Percentiles rank a stretch among this genome's conserved stretches.
Conservation (phyloP, 1,140 invertebrate species). For the Drosophila melanica region DNA sequence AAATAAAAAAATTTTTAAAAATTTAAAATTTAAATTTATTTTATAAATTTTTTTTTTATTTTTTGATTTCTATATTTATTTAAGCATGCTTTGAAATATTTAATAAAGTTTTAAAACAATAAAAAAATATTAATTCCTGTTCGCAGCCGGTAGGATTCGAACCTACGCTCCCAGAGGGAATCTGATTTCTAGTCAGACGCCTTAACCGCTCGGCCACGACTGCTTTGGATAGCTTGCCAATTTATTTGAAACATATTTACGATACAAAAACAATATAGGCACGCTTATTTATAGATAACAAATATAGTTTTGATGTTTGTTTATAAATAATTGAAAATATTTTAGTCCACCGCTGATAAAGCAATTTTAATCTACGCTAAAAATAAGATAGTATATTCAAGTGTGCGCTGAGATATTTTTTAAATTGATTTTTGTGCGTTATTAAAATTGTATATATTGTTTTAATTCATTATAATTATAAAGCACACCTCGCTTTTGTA, state of each 20-base stretch:
- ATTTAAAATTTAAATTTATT: conserved; percentile 1
- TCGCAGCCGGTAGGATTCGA: conserved; percentile 93
- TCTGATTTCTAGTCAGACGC: conserved; percentile 94
- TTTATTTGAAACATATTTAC: not conserved
- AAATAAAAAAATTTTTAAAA: not conserved
- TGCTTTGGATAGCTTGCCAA: conserved; percentile 79
- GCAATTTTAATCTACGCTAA: not conserved
- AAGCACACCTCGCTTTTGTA: conserved; percentile 26
- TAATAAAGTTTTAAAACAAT: not conserved
- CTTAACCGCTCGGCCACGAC: conserved; percentile 94
- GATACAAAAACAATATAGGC: conserved; percentile 5
- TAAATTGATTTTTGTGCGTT: not conserved
- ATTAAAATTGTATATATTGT: not conserved
- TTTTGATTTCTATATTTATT: not conserved
- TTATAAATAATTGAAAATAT: conserved; percentile 7
- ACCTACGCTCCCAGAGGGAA: conserved; percentile 94
- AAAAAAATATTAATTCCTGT: not conserved
- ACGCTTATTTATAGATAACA: conserved; percentile 20
- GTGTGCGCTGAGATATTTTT: not conserved
- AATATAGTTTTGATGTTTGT: not conserved
- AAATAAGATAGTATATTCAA: conserved; percentile 12
- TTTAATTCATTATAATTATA: not conserved
- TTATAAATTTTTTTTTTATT: not conserved
- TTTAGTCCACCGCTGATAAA: conserved; percentile 6
- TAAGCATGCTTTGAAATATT: not conserved